These are phyloP conservation scores for Stichopus horrens DNA, from an alignment of 53 echinoderm and acorn worm species.

Conservation along the genomic window DNA sequence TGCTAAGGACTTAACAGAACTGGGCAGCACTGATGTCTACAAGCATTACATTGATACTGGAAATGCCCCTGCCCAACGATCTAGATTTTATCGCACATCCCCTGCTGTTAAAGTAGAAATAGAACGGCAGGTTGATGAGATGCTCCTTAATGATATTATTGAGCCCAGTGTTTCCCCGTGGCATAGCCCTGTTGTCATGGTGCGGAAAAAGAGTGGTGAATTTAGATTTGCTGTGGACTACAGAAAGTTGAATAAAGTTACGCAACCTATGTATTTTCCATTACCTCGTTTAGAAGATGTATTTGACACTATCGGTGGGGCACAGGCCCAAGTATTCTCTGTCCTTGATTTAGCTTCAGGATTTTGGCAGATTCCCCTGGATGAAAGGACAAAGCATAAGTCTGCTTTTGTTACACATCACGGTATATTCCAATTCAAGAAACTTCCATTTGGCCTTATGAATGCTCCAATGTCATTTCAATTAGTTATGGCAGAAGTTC, in stretches of 20 bases:
- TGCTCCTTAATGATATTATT: constrained; percentile 17
- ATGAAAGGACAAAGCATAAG: constrained; percentile 41
- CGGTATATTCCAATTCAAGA: constrained; percentile 59
- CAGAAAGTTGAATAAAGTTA: constrained; percentile 50
- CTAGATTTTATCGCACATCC: constrained; percentile 61
- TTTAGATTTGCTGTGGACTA: constrained; percentile 61
- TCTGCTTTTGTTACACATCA: constrained; percentile 58
- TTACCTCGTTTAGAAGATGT: constrained; percentile 63
- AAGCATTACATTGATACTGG: constrained; percentile 57
- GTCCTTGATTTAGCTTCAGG: constrained; percentile 62
- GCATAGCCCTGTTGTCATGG: constrained; percentile 58
- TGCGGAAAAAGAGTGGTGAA: constrained; percentile 54
- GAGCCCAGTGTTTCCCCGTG: constrained; percentile 28
- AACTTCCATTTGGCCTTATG: constrained; percentile 50
- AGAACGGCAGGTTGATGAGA: background rate
- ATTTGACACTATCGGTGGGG: constrained; percentile 60
- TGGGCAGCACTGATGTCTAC: constrained; percentile 44
- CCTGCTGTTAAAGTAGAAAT: constrained; percentile 4
- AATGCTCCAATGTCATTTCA: constrained; percentile 53
- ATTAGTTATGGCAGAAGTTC: constrained; percentile 51
- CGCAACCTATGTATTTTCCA: constrained; percentile 61
- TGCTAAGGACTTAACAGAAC: constrained; percentile 52
- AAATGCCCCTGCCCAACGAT: constrained; percentile 42
- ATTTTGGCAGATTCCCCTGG: constrained; percentile 62
- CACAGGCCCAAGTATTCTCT: constrained; percentile 57